Conservation (phyloP, 2,888 invertebrate genomes). For the Lasioglossum malachurum region DNA sequence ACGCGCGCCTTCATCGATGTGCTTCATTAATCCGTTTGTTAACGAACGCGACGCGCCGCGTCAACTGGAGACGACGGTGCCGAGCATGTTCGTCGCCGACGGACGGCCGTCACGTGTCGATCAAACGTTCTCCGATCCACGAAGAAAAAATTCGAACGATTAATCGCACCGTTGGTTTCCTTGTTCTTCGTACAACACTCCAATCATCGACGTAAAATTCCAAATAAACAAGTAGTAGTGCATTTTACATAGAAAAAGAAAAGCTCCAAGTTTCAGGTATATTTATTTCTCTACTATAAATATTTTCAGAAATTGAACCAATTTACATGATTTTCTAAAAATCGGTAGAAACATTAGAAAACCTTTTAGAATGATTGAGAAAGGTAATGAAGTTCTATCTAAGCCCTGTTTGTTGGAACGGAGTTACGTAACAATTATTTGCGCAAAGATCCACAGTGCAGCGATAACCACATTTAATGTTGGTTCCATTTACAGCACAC, state of each 20-base stretch:
- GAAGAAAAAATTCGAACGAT: background rate
- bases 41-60: conserved; percentile 44
- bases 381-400: background rate
- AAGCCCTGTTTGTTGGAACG: too few relatives aligned
- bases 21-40: conserved; percentile 58
- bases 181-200: background rate
- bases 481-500: background rate
- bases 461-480: background rate
- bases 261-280: background rate
- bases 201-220: background rate
- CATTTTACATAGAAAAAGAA: background rate
- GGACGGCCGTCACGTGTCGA: background rate
- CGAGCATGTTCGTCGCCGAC: background rate
- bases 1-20: conserved; percentile 18
- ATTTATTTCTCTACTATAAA: too few relatives aligned
- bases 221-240: background rate
- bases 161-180: background rate
- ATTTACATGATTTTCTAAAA: too few relatives aligned
- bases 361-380: background rate
- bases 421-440: background rate
- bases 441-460: background rate
- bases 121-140: background rate
- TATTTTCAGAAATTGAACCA: too few relatives aligned
- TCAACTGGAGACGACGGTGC: background rate
- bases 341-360: too few relatives aligned